Evolutionary conservation across 2,113 vertebrate genomes (phyloP).

Genomic region (Atherinomorus stipes): DNA sequence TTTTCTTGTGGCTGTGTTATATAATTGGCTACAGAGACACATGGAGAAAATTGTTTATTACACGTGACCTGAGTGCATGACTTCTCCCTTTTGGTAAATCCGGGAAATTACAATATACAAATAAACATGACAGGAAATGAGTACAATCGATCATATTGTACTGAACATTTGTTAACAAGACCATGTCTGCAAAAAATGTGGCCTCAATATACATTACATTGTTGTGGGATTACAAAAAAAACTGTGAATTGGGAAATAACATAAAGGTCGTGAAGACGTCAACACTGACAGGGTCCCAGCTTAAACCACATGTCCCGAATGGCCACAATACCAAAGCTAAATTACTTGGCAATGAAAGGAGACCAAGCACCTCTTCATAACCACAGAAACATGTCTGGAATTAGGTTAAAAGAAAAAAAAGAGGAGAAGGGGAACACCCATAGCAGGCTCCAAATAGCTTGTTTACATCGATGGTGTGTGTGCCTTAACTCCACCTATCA

Average conservation of each 20-base stretch:
- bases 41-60: no score
- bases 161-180: neutral
- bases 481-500: constrained; percentile 43
- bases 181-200: constrained; percentile 2
- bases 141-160: neutral
- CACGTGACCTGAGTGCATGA: neutral
- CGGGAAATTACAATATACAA: neutral
- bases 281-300: constrained; percentile 31
- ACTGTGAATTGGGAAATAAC: neutral
- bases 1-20: no score
- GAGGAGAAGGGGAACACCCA: constrained; percentile 62
- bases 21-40: no score
- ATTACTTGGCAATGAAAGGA: constrained; percentile 59
- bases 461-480: constrained; percentile 64
- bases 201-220: constrained; percentile 13
- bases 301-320: constrained; percentile 62
- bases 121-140: neutral
- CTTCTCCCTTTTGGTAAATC: neutral
- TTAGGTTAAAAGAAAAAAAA: constrained; percentile 9
- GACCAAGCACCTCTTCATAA: constrained; percentile 64
- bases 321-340: constrained; percentile 65
- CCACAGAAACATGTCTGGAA: constrained; percentile 66
- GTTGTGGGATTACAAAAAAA: constrained; percentile 31
- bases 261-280: constrained; percentile 31
- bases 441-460: constrained; percentile 62